Conservation (phyloP, 2,113 vertebrate species). For the Oceanodroma tethys region DNA sequence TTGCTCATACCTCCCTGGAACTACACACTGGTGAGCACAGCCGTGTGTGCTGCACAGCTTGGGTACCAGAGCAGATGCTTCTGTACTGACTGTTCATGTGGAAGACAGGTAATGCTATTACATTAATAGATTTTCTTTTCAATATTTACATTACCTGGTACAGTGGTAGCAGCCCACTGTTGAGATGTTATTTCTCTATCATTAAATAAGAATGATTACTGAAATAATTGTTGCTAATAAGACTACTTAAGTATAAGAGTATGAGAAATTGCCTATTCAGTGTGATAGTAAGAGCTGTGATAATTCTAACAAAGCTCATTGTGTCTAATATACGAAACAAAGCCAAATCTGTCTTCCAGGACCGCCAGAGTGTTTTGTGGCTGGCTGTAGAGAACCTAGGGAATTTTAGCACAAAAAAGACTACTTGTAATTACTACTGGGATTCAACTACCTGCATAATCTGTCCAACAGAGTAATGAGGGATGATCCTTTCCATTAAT, state of each 20-base stretch:
- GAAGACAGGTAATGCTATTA: conserved; percentile 47
- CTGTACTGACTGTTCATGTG: conserved; percentile 50
- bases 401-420: not conserved
- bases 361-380: not conserved
- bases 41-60: conserved; percentile 37
- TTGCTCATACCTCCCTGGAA: conserved; percentile 54
- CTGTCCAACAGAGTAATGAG: not conserved
- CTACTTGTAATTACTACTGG: not conserved
- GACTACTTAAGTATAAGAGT: not conserved
- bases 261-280: not conserved
- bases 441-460: not conserved
- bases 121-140: conserved; percentile 15
- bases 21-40: conserved; percentile 37
- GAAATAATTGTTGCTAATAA: not conserved
- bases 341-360: not conserved
- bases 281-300: not conserved
- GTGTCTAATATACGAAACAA: not conserved
- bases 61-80: conserved; percentile 45
- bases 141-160: not conserved
- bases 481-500: not conserved
- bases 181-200: not conserved
- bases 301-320: not conserved
- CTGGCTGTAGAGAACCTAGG: not conserved
- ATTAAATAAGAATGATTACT: not conserved
- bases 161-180: not conserved